Evolutionary conservation across 2,113 vertebrate genomes (phyloP).

Genomic region (Dipodomys spectabilis): DNA sequence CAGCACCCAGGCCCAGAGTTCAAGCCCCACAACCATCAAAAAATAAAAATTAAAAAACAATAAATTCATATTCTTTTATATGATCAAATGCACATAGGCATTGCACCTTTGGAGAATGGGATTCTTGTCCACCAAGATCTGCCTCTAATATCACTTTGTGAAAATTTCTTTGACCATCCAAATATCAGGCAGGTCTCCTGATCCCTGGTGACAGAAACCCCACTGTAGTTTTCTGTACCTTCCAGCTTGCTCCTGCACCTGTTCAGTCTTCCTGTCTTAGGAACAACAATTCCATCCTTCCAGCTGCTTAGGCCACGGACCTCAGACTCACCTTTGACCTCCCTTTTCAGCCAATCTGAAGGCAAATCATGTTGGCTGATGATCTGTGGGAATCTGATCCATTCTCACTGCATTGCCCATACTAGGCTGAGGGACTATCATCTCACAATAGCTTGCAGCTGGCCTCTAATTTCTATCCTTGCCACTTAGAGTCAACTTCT

Average conservation of each 20-base stretch:
- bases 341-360: not conserved
- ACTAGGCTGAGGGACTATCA: not conserved
- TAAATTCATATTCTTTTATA: no score
- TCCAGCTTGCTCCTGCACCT: not conserved
- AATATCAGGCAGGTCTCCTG: not conserved
- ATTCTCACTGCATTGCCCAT: not conserved
- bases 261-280: not conserved
- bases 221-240: not conserved
- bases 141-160: not conserved
- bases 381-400: not conserved
- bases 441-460: not conserved
- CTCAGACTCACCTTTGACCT: no score
- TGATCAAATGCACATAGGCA: no score
- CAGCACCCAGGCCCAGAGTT: no score
- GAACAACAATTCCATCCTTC: not conserved
- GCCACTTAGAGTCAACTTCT: no score
- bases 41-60: no score
- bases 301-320: not conserved
- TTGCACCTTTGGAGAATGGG: no score
- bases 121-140: not conserved
- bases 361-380: not conserved
- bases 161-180: not conserved
- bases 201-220: not conserved
- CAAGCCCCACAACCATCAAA: no score
- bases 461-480: not conserved